Base-by-base conservation (phyloP, 2,113 vertebrate species). In the Paracanthobrama guichenoti region DNA sequence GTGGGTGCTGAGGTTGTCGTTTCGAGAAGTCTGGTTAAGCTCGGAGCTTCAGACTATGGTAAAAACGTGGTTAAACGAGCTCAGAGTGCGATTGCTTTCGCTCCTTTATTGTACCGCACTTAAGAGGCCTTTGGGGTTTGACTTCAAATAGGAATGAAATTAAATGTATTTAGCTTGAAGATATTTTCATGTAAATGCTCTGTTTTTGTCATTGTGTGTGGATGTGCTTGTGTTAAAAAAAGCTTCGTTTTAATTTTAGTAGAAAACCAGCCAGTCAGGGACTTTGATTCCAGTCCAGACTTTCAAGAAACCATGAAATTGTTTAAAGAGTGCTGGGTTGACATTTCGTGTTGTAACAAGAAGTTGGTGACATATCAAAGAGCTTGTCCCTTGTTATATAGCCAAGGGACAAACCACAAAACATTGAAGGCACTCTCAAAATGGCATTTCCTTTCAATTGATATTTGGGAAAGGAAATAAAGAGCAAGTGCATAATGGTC, bases 151-250 rank as follows among this genome's bases (percentile, higher is more conserved):
- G 20, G 13, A 62, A 79, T 50, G 44, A 48, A 11, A 39, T 78
- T 1, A 62, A 77, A 60, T 42, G 59, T 53, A 53, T 67, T 31
- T 66, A 14, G 62, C 62, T 67, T 20, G 28, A 55, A 35, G 46
- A n/a, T n/a, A 9, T 81, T 53, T 67, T 69, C 48, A 71, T 71
- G 31, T 81, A 57, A 67, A 69, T 39, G 48, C 62, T 44, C 39
- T 69, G 13, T 55, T 81, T 26, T 35, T 77, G 35, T 44, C 16
- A 18, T 44, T 73, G 18, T 66, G 14, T 55, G 53, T 66, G 14
- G 53, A 24, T 66, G 42, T 22, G 44, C 53, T 12, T 13, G 24
- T 14, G 12, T 55, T 22, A 22, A 55, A 9, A 55, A 53, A 55
- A 55, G 18, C 6, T 22, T 22, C 0, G 7, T 74, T 75, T 9